A percentile compares a stretch with the other conserved stretches of the same genome.
Evolutionary conservation across 2,113 vertebrate genomes (phyloP).

Genomic region (Periophthalmodon schlosseri): DNA sequence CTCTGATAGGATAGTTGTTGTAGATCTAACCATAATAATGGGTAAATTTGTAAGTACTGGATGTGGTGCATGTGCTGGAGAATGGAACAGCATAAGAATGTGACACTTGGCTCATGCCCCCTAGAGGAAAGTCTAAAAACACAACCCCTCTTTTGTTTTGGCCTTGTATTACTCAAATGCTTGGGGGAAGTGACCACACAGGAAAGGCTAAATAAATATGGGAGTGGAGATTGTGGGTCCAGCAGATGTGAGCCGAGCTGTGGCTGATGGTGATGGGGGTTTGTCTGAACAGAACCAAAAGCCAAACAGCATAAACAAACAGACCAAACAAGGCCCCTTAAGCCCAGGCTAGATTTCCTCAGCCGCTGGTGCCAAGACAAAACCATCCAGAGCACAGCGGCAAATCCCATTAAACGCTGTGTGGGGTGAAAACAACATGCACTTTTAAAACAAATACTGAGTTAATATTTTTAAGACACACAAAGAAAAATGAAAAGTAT

Average conservation of each 20-base stretch:
- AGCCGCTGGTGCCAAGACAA: conserved; percentile 59
- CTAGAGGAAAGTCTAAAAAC: neutral
- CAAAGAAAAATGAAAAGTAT: conserved; percentile 35
- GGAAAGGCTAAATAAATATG: conserved; percentile 15
- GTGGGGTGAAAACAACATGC: conserved; percentile 46
- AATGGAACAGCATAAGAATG: neutral
- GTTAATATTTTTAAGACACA: conserved; percentile 47
- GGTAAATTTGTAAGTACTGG: too few species aligned
- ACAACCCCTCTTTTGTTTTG: neutral
- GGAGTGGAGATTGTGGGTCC: conserved; percentile 27
- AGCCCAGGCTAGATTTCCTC: conserved; percentile 55
- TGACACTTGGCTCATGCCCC: conserved; percentile 20
- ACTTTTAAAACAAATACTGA: conserved; percentile 58
- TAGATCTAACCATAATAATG: too few species aligned
- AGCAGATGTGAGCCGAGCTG: conserved; percentile 54
- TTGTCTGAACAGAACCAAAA: conserved; percentile 19
- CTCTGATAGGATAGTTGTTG: too few species aligned
- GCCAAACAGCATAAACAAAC: conserved; percentile 46
- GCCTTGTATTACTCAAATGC: neutral
- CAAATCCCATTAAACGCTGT: conserved; percentile 55
- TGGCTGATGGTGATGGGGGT: conserved; percentile 39
- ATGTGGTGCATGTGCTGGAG: neutral
- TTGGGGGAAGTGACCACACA: neutral
- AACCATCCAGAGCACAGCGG: conserved; percentile 38
- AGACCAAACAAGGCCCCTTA: conserved; percentile 46